Evolutionary conservation across 2,113 vertebrate genomes (phyloP).

Genomic region (Protobothrops flavoviridis): DNA sequence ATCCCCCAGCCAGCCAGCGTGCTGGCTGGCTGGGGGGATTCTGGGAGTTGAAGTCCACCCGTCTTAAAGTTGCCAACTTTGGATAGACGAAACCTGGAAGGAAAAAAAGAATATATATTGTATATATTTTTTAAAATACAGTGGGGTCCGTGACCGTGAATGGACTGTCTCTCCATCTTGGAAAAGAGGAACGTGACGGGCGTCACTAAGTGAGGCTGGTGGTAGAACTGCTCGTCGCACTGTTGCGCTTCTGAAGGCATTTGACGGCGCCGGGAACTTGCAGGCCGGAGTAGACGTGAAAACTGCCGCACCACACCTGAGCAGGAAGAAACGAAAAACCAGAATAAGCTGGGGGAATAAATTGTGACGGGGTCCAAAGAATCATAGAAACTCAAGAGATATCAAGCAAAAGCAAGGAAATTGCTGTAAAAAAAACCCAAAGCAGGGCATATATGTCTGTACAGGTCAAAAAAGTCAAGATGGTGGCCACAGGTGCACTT

Average conservation of each 20-base stretch:
- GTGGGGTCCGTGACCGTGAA: not conserved
- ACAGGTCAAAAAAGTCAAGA: not conserved
- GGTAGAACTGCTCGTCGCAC: constrained; percentile 91
- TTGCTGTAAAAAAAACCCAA: not conserved
- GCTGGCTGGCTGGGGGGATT: not conserved
- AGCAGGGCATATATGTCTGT: not conserved
- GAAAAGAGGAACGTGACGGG: fast-evolving
- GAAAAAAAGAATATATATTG: not conserved
- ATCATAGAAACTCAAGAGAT: not conserved
- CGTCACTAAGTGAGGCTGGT: constrained; percentile 84
- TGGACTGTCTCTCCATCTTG: not conserved
- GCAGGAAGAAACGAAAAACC: not conserved
- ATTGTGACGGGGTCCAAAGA: not conserved
- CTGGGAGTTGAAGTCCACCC: not conserved
- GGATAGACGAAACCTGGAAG: not conserved
- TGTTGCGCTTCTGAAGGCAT: constrained; percentile 89
- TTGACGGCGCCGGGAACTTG: constrained; percentile 89
- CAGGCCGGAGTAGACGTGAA: constrained; percentile 86
- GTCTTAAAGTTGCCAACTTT: not conserved
- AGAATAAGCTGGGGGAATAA: not conserved
- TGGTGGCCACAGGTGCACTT: not conserved
- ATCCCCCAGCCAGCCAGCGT: not conserved
- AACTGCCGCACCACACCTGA: constrained; percentile 95
- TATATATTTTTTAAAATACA: not conserved
- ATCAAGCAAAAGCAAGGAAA: not conserved